Conservation (phyloP, 2,797 vertebrate species). For the Picus viridis region DNA sequence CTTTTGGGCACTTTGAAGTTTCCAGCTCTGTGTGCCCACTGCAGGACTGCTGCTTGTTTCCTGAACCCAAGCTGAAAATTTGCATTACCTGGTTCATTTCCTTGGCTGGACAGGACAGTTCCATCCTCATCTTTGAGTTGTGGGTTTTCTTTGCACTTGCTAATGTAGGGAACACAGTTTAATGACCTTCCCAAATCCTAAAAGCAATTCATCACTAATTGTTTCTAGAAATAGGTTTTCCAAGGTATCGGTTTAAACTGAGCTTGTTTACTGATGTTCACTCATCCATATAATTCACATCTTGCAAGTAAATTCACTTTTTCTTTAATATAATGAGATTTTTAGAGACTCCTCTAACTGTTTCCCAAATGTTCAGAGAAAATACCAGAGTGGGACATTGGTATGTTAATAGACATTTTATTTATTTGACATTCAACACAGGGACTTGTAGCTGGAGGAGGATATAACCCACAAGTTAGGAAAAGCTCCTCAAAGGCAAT, state of each 20-base stretch:
- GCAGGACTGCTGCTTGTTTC: not conserved
- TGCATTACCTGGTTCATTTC: not conserved
- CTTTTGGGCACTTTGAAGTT: not conserved
- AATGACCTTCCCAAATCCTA: conserved; percentile 27
- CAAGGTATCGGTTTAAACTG: conserved; percentile 26
- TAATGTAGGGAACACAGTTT: not conserved
- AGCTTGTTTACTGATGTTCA: conserved; percentile 56
- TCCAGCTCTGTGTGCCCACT: not conserved
- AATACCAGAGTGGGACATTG: not conserved
- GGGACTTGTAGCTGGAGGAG: not conserved
- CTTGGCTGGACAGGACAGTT: not conserved
- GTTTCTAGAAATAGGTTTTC: conserved; percentile 54
- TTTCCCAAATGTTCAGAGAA: not conserved
- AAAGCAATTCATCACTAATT: conserved; percentile 60
- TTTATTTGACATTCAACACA: not conserved
- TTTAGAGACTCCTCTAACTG: not conserved
- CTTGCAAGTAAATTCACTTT: conserved; percentile 34
- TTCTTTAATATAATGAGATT: conserved; percentile 45
- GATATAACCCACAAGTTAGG: not conserved
- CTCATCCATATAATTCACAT: conserved; percentile 46
- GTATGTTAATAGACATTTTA: not conserved
- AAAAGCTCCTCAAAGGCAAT: not conserved
- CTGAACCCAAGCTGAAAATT: not conserved
- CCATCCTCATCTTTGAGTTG: not conserved
- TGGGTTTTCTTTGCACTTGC: not conserved